A percentile compares a stretch with the other conserved stretches of the same genome.
phyloP scores from a whole-genome alignment of 2,797 vertebrate genomes.

The Poecile montanus region DNA sequence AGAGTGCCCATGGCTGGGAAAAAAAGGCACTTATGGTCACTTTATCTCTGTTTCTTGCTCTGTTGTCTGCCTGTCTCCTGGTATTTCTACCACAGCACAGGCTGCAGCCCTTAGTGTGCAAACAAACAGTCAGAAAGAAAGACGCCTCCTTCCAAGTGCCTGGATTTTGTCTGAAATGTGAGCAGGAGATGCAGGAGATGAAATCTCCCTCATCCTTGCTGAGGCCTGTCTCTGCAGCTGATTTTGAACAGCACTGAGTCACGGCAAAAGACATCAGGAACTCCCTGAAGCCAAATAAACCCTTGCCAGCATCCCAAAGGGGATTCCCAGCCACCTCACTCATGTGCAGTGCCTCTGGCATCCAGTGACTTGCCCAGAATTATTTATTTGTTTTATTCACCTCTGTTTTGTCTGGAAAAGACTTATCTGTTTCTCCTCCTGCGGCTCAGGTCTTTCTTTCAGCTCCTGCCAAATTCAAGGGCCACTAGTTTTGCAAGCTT shows the following conservation, averaged over 20 bases:
- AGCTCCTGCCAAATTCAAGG: constrained; percentile 10
- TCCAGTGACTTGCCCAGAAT: not conserved
- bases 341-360: not conserved
- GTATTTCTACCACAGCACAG: not conserved
- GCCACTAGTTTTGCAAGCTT: not conserved
- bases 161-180: not conserved
- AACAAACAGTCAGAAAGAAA: not conserved
- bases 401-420: constrained; percentile 52
- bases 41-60: not conserved
- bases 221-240: constrained; percentile 45
- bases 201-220: constrained; percentile 5
- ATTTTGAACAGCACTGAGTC: constrained; percentile 35
- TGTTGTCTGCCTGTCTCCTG: not conserved
- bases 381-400: constrained; percentile 47
- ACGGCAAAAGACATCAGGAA: not conserved
- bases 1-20: not conserved
- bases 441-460: not conserved
- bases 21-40: not conserved
- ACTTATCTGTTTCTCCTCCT: constrained; percentile 7
- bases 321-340: constrained; percentile 63
- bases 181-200: not conserved
- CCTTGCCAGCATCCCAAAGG: constrained; percentile 59
- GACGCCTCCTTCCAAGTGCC: not conserved
- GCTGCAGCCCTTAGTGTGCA: not conserved
- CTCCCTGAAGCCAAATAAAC: not conserved